These are phyloP conservation scores for Drosophila rhopaloa DNA, from an alignment of 1,140 invertebrate species.

Conservation along the genomic window DNA sequence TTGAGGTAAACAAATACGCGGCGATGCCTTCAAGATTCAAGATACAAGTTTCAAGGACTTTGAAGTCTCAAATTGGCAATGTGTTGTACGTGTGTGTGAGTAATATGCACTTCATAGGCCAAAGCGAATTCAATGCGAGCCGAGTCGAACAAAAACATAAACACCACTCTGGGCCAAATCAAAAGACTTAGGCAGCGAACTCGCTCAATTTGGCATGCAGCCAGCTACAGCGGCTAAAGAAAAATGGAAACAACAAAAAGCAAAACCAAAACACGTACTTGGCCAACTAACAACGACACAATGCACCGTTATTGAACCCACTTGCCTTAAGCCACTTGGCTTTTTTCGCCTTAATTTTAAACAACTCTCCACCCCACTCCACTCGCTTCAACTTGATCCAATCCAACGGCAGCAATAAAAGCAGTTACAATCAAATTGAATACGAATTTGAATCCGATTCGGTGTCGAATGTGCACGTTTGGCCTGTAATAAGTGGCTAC, in stretches of 20 bases:
- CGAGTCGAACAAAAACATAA: slow-evolving; percentile 12
- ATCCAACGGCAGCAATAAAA: slow-evolving; percentile 23
- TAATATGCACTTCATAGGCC: slow-evolving; percentile 56
- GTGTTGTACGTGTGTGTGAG: slow-evolving; percentile 15
- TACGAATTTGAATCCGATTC: slow-evolving; percentile 29
- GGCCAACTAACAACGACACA: slow-evolving; percentile 35
- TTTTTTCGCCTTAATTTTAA: slow-evolving; percentile 9
- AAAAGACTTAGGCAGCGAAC: slow-evolving; percentile 41
- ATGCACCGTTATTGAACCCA: slow-evolving; percentile 82
- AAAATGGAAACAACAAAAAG: background rate
- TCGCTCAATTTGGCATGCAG: slow-evolving; percentile 36
- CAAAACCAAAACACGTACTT: slow-evolving; percentile 35
- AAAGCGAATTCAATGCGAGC: slow-evolving; percentile 61
- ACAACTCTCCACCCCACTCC: slow-evolving; percentile 2
- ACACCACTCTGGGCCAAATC: slow-evolving; percentile 56
- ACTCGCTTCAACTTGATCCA: background rate
- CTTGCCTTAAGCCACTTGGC: slow-evolving; percentile 51
- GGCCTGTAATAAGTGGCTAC: slow-evolving; percentile 29
- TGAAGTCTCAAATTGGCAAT: slow-evolving; percentile 40
- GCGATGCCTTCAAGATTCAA: slow-evolving; percentile 4
- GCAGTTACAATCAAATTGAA: slow-evolving; percentile 44
- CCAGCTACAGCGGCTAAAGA: background rate
- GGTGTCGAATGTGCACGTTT: slow-evolving; percentile 37
- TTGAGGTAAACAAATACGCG: background rate
- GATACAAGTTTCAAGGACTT: slow-evolving; percentile 60